These are phyloP conservation scores for Enteromius thamalakanensis DNA, from an alignment of 2,797 vertebrate species.

Conservation along the genomic window DNA sequence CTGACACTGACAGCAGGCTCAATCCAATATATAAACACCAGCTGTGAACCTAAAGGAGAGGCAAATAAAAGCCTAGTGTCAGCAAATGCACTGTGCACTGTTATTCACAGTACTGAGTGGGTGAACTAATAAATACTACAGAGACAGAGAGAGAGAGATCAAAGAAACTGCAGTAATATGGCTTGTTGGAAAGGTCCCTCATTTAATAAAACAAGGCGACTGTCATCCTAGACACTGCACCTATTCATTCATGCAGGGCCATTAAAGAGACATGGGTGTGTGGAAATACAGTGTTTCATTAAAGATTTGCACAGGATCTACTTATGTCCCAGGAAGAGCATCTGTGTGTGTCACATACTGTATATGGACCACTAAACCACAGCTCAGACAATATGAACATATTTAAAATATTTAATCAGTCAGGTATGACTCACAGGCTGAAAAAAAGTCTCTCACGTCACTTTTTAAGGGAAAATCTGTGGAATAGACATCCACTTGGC, in stretches of 20 bases:
- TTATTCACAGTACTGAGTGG: constrained; percentile 49
- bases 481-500: background rate
- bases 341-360: background rate
- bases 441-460: background rate
- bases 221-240: constrained; percentile 34
- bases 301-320: background rate
- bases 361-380: too few species aligned
- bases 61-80: constrained; percentile 49
- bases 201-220: constrained; percentile 58
- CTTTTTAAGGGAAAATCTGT: background rate
- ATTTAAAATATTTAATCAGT: background rate
- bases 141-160: constrained; percentile 43
- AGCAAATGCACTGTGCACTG: constrained; percentile 51
- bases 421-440: background rate
- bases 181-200: constrained; percentile 50
- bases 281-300: constrained; percentile 10
- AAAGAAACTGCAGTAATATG: constrained; percentile 47
- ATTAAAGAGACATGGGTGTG: constrained; percentile 18
- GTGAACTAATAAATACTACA: constrained; percentile 50
- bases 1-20: constrained; percentile 49
- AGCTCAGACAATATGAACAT: background rate
- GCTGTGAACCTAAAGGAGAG: constrained; percentile 21
- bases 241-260: constrained; percentile 14
- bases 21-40: constrained; percentile 49
- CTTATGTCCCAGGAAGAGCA: background rate